phyloP scores from a whole-genome alignment of 1,140 invertebrate species.

The Halesus radiatus region DNA sequence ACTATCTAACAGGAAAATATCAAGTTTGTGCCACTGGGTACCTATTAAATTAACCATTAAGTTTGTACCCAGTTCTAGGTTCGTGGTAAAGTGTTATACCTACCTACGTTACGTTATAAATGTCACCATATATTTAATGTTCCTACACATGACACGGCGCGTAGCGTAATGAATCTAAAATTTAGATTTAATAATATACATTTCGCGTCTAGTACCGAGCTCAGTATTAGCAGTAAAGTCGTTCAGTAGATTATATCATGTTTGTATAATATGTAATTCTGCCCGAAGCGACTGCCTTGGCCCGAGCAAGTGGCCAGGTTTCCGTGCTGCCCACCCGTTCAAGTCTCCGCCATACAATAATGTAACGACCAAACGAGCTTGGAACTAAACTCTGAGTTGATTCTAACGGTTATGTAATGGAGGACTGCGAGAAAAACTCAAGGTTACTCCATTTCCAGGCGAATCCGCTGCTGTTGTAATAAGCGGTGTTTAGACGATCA shows the following conservation, averaged over 20 bases:
- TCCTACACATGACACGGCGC: background rate
- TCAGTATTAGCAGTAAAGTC: no score
- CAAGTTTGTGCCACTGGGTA: no score
- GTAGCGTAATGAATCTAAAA: slow-evolving; percentile 9
- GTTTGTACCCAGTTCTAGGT: no score
- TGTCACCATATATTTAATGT: background rate
- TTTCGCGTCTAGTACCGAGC: no score
- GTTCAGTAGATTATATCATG: slow-evolving; percentile 21
- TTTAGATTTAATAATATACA: background rate
- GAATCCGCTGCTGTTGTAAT: slow-evolving; percentile 12
- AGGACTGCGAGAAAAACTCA: slow-evolving; percentile 42
- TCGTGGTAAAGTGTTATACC: no score
- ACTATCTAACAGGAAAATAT: no score
- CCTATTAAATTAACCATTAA: no score
- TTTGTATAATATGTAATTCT: background rate
- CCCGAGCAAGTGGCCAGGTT: slow-evolving; percentile 22
- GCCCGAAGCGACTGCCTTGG: background rate
- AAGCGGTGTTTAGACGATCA: background rate
- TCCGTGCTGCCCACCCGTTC: slow-evolving; percentile 13
- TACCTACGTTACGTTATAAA: slow-evolving; percentile 2
- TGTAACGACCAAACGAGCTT: slow-evolving; percentile 11
- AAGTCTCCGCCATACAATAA: slow-evolving; percentile 4
- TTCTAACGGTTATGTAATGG: slow-evolving; percentile 50
- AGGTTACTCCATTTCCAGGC: slow-evolving; percentile 46
- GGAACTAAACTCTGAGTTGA: slow-evolving; percentile 20